Base-by-base conservation (phyloP, 1,140 invertebrate genomes). In the Centruroides vittatus region DNA sequence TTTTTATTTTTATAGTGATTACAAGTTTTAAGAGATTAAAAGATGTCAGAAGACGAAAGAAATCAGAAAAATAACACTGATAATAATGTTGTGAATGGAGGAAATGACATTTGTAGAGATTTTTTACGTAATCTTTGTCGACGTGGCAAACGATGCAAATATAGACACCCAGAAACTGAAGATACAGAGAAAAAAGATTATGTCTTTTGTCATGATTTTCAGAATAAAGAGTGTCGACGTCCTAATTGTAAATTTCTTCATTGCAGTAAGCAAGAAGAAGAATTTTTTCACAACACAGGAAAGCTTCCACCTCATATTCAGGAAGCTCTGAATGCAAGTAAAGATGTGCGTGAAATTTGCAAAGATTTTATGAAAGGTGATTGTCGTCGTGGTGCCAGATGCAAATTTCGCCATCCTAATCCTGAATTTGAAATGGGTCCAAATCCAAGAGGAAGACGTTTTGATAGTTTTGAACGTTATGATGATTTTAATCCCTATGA, bases 171-270 rank as follows among this genome's bases (percentile, higher is more conserved):
- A 4, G 72, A 73, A 59, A 75, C 73, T 52, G 65, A 66, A 58
- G 55, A 58, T 41, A 54, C 54, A 58, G 67, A 60, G 4, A 67
- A 66, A 51, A 62, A 66, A 49, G 72, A 73, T 60, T 76, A 75
- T 13, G 74, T 81, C n/a, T 89, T 91, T 70, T 91, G 88, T 70
- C 86, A 89, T 70, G 88, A 91, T 70, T 89, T 80, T 74, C 87
- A 89, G 72, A 89, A 89, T 71, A 82, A 80, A 11, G 78, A 79
- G 58, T 86, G 84, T 68, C 76, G 78, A 13, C 76, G 84, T 67
- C 73, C 78, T 0, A 81, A 80, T 53, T 84, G 82, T 67, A 82
- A 84, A 67, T 91, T 89, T 71, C 76, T 89, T 41, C 87, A 91
- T 70, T 86, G 86, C 68, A 81, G 84, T 0, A 74, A 82, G 47